Percentiles rank a stretch among this genome's conserved stretches.
Conservation (phyloP, 2,113 vertebrate species). For the Myiozetetes cayanensis region DNA sequence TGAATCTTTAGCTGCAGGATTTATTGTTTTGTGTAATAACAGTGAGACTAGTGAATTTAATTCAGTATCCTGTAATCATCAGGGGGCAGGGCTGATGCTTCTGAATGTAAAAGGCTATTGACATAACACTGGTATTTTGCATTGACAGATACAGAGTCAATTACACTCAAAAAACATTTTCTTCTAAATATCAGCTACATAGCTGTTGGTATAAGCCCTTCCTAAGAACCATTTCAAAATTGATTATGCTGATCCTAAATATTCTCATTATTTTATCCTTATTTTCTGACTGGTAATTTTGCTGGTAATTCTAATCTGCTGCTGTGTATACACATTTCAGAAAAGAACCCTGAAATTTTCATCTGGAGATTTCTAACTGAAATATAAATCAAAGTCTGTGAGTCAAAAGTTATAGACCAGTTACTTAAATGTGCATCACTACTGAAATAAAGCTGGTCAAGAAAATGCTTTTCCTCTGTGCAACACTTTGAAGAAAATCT, state of each 20-base stretch:
- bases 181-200: neutral
- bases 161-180: neutral
- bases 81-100: neutral
- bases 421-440: neutral
- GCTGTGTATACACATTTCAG: neutral
- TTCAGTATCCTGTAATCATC: neutral
- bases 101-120: neutral
- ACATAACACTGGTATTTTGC: neutral
- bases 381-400: neutral
- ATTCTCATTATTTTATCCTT: neutral
- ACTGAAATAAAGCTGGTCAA: neutral
- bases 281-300: neutral
- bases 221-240: neutral
- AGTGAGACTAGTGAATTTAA: neutral
- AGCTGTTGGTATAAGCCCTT: neutral
- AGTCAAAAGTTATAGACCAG: neutral
- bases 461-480: neutral
- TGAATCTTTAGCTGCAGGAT: neutral
- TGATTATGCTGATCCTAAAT: neutral
- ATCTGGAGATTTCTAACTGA: neutral
- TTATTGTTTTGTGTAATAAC: neutral
- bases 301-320: neutral
- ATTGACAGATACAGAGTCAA: neutral
- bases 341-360: fast-evolving
- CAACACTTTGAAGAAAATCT: neutral